A percentile compares a stretch with the other conserved stretches of the same genome.
Conservation (phyloP, 30 jellyfish, hydroid and myxozoan genomes). For the Chrysaora quinquecirrha region DNA sequence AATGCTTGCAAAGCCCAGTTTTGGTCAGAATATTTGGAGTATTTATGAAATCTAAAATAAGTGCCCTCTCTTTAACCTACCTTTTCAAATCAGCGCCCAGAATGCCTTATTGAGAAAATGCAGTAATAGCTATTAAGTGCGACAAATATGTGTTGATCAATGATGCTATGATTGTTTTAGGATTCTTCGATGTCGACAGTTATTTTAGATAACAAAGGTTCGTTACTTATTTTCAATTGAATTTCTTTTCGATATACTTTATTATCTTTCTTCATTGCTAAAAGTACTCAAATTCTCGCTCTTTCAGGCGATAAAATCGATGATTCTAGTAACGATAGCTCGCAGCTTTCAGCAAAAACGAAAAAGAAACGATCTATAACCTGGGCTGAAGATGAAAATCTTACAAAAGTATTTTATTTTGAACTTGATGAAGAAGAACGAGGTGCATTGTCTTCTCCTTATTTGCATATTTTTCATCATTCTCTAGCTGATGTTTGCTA, state of each 20-base stretch:
- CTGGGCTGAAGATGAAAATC: constrained; percentile 90
- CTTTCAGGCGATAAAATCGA: constrained; percentile 9
- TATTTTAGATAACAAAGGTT: neutral
- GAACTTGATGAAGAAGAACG: constrained; percentile 92
- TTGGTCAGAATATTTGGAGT: no score
- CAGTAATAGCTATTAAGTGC: no score
- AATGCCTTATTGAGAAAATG: no score
- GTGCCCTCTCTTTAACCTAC: no score
- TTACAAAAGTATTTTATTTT: constrained; percentile 62
- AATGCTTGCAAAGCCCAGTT: no score
- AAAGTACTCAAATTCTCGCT: no score
- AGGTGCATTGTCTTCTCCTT: no score
- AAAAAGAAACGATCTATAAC: constrained; percentile 65
- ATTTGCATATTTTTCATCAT: no score
- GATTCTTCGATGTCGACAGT: neutral
- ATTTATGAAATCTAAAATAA: no score
- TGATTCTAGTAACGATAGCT: constrained; percentile 25
- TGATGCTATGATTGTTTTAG: neutral
- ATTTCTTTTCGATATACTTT: neutral
- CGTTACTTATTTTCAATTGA: neutral
- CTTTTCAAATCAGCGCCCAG: no score
- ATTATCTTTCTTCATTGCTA: no score
- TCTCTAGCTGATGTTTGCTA: neutral
- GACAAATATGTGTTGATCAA: no score
- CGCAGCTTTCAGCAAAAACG: constrained; percentile 45